Evolutionary conservation across 2,113 vertebrate genomes (phyloP).

Genomic region (Anolis sagrei): DNA sequence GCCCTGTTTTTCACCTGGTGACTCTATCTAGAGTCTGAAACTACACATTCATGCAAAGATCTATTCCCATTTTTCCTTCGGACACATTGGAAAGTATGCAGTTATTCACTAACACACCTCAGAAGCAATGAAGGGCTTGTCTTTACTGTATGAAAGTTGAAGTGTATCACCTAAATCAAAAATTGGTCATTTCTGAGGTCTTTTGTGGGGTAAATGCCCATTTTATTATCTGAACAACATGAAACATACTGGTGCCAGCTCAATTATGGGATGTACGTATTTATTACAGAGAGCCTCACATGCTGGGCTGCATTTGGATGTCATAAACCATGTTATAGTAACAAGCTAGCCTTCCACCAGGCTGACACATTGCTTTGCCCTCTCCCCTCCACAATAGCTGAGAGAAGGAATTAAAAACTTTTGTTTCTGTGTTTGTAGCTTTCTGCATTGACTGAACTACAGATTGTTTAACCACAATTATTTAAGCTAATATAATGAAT

Average conservation of each 20-base stretch:
- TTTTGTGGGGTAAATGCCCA: background rate
- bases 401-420: background rate
- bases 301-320: background rate
- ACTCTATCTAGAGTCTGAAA: too few relatives aligned
- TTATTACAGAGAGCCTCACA: background rate
- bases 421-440: background rate
- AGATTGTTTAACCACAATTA: too few relatives aligned
- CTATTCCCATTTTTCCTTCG: background rate
- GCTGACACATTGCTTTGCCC: background rate
- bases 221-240: background rate
- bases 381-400: background rate
- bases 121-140: background rate
- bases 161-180: background rate
- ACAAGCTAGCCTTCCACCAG: background rate
- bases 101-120: too few relatives aligned
- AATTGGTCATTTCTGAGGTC: background rate
- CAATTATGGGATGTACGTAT: background rate
- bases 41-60: background rate
- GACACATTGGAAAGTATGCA: too few relatives aligned
- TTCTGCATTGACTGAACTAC: background rate
- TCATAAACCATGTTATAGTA: background rate
- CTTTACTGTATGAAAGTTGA: background rate
- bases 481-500: too few relatives aligned
- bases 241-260: too few relatives aligned
- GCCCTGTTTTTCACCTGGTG: too few relatives aligned